A percentile compares a stretch with the other conserved stretches of the same genome.
These are phyloP conservation scores for Mechanitis messenoides DNA, from an alignment of 2,888 invertebrate species.

Conservation along the genomic window DNA sequence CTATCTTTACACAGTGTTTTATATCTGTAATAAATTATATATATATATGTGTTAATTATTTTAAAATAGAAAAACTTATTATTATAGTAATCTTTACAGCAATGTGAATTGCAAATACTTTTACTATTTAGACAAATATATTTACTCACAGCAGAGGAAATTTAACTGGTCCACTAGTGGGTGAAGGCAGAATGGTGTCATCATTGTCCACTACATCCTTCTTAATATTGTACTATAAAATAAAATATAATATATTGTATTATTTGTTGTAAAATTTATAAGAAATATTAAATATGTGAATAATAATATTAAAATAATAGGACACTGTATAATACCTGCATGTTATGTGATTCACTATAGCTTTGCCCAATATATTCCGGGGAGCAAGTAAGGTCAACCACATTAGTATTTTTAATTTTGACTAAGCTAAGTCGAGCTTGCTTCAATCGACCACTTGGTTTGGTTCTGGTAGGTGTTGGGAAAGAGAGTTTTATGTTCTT, in stretches of 20 bases:
- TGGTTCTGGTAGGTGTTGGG: constrained; percentile 38
- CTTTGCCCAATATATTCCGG: constrained; percentile 42
- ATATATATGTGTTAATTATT: background rate
- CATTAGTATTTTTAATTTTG: constrained; percentile 35
- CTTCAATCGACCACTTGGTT: constrained; percentile 35
- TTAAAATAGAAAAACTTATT: background rate
- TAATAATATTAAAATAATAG: too few relatives aligned
- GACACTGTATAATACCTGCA: constrained; percentile 33
- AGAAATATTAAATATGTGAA: too few relatives aligned
- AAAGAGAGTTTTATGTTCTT: constrained; percentile 48
- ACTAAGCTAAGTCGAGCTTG: constrained; percentile 48
- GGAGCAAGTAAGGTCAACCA: constrained; percentile 57
- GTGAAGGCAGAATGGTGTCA: constrained; percentile 65
- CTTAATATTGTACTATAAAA: constrained; percentile 50
- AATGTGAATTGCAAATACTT: background rate
- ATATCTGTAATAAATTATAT: constrained; percentile 36
- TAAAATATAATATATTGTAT: background rate
- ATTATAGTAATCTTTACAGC: background rate
- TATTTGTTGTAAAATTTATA: too few relatives aligned
- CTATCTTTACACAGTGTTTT: constrained; percentile 41
- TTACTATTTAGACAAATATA: too few relatives aligned
- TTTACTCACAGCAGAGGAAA: constrained; percentile 32
- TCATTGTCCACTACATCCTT: constrained; percentile 60
- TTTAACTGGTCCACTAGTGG: constrained; percentile 48
- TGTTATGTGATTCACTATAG: constrained; percentile 21